Evolutionary conservation across 1,140 invertebrate species (phyloP), one percentile per base, ranked within the genome.

Genomic region (Brachionus paranguensis): DNA sequence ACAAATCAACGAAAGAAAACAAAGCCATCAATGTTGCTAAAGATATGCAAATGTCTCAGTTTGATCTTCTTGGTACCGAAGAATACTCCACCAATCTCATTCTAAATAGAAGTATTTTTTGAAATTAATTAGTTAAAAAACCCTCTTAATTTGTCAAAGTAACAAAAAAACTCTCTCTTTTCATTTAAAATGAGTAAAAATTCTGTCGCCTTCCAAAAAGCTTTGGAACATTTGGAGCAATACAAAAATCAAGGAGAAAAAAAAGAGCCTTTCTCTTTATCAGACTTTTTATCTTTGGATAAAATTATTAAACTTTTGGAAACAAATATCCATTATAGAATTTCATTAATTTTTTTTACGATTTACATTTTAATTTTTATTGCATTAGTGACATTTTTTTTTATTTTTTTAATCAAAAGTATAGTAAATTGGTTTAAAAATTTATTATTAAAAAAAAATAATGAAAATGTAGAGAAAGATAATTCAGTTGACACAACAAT

Each of bases 11-110:
- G 74, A 4, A 83, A 84, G 14, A 78, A 53, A 76, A 85, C 3
- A 78, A 86, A 8, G 86, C 86, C 20, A 87, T 89, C 1, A 87
- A 87, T 8, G 85, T 87, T 4, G 86, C 87, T 79, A 84, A 87
- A 50, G 87, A 86, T 20, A 86, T 89, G 11, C 87, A 86, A 12
- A 86, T 89, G 86, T 86, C 88, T 12, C 87, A 88, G 85, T 89
- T 89, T 85, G 87, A 88, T 64, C 86, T 89, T 7, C 86, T 85
- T 12, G 60, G 85, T 11, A 86, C 86, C 53, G 76, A 64, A 65
- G 33, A 14, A 70, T 33, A 85, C 85, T 11, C 85, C 68, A 76
- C 87, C 86, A 65, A 84, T 68, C 10, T 47, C 10, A 14, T 53
- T 11, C 33, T 65, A 3, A 47, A 65, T 83, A 1, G 20, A 83